Conservation (phyloP, 2,888 invertebrate species). For the Lutraria lutraria region DNA sequence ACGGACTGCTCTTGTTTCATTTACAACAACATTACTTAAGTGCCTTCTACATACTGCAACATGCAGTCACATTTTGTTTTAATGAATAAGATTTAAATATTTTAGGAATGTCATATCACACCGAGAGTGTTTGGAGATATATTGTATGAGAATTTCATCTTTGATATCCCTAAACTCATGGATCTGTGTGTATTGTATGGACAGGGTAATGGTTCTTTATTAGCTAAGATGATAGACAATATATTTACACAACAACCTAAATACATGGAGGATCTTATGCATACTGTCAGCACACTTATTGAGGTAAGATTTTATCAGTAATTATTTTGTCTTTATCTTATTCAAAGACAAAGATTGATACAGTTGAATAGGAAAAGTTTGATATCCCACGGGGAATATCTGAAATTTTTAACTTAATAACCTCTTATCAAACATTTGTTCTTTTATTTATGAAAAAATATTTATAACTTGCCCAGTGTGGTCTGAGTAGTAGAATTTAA, state of each 20-base stretch:
- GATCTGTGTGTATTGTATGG: conserved; percentile 93
- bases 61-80: not conserved
- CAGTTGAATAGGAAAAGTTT: no score
- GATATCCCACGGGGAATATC: no score
- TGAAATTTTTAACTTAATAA: no score
- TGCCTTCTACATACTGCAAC: no score
- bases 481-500: no score
- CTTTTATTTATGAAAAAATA: no score
- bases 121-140: conserved; percentile 90
- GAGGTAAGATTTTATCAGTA: conserved; percentile 78
- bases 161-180: conserved; percentile 94
- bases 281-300: conserved; percentile 83
- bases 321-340: not conserved
- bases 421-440: no score
- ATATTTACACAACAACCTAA: conserved; percentile 91
- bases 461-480: no score
- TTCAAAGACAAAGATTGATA: not conserved
- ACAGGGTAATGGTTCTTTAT: conserved; percentile 89
- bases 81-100: not conserved
- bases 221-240: conserved; percentile 90
- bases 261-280: conserved; percentile 89
- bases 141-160: conserved; percentile 93
- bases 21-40: no score
- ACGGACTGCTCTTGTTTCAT: no score
- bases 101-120: conserved; percentile 88